Evolutionary conservation across 2,113 vertebrate genomes (phyloP).

Genomic region (Myotis yumanensis): DNA sequence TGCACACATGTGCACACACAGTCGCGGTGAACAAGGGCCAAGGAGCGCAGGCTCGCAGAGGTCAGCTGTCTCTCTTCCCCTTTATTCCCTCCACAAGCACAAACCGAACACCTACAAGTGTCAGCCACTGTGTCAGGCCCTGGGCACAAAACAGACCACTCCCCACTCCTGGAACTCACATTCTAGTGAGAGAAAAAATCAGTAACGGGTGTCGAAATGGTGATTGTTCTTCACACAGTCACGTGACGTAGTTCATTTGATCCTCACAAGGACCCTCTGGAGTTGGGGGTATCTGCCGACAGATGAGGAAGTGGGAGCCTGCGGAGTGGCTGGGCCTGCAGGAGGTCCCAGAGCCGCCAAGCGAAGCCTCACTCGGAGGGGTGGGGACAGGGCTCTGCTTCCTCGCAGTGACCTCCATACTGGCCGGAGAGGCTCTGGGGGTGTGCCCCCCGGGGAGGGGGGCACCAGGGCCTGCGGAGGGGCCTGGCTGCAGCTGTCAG

Average conservation of each 20-base stretch:
- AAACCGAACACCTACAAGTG: neutral
- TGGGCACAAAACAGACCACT: neutral
- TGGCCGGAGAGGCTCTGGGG: neutral
- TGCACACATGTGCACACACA: neutral
- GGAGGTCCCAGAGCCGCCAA: fast-evolving
- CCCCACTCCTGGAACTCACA: neutral
- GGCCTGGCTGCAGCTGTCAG: neutral
- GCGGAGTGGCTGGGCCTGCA: neutral
- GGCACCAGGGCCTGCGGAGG: too few relatives aligned
- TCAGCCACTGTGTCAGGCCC: neutral
- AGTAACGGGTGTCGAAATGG: neutral
- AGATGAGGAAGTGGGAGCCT: neutral
- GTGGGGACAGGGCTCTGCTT: neutral
- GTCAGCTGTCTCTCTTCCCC: neutral
- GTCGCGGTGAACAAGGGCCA: neutral
- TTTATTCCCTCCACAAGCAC: neutral
- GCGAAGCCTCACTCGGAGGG: fast-evolving
- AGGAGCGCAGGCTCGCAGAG: neutral
- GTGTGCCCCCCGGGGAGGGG: neutral
- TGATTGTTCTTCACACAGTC: neutral
- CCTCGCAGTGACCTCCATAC: fast-evolving
- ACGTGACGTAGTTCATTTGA: neutral
- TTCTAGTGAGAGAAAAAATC: neutral
- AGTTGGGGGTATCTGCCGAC: neutral
- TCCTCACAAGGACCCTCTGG: neutral